A percentile compares a stretch with the other conserved stretches of the same genome.
phyloP scores from a whole-genome alignment of 2,113 vertebrate genomes.

The Pelodiscus sinensis region DNA sequence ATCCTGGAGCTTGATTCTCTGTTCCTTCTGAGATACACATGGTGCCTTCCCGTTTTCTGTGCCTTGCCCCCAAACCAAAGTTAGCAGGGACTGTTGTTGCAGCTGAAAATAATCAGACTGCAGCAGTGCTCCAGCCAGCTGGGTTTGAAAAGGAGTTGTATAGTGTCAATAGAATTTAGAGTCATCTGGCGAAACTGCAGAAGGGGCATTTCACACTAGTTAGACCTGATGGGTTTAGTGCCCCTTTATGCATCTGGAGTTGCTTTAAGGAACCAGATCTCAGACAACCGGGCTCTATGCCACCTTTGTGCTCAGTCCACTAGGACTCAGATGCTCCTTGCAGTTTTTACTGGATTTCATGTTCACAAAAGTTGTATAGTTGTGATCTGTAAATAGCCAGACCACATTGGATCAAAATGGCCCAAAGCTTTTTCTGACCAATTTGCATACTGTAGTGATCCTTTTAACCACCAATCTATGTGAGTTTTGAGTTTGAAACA shows the following conservation, averaged over 20 bases:
- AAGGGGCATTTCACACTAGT: neutral
- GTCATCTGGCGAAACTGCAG: neutral
- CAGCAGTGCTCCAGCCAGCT: neutral
- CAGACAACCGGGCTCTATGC: neutral
- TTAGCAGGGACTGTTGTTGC: neutral
- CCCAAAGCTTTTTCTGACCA: neutral
- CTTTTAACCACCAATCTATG: neutral
- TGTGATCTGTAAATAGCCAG: neutral
- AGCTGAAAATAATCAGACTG: neutral
- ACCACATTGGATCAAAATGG: neutral
- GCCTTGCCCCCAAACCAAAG: neutral
- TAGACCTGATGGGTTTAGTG: neutral
- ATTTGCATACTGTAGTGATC: neutral
- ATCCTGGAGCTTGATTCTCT: neutral
- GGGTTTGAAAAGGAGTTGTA: neutral
- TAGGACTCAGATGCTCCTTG: neutral
- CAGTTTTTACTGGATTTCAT: neutral
- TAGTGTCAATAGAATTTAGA: neutral
- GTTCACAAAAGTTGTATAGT: neutral
- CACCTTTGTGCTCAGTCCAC: neutral
- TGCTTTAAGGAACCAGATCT: neutral
- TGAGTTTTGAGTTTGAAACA: neutral
- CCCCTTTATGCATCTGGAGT: neutral
- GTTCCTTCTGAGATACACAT: neutral
- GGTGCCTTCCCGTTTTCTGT: neutral